Conservation (phyloP, 2,888 invertebrate genomes). For the Drosophila trichaetosa region DNA sequence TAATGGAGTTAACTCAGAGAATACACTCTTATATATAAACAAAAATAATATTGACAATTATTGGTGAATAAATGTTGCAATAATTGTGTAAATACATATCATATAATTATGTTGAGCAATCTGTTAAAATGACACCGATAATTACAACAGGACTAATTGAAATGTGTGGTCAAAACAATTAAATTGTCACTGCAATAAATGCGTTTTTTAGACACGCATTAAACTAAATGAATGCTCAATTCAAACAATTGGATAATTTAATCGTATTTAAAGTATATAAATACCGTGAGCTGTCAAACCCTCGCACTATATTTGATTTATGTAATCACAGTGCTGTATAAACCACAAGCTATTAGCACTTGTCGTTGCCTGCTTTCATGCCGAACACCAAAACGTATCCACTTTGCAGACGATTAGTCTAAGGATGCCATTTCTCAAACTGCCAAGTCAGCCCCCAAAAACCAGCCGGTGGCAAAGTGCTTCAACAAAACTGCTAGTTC, state of each 20-base stretch:
- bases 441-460: slow-evolving; percentile 38
- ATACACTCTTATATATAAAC: neutral
- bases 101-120: neutral
- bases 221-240: neutral
- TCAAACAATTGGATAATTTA: slow-evolving; percentile 3
- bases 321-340: slow-evolving; percentile 1
- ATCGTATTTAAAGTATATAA: neutral
- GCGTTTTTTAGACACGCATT: slow-evolving; percentile 2
- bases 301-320: neutral
- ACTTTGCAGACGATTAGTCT: slow-evolving; percentile 68
- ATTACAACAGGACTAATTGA: neutral
- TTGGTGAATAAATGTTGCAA: neutral
- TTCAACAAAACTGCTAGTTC: slow-evolving; percentile 36
- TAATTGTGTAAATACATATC: neutral
- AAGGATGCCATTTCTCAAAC: slow-evolving; percentile 51
- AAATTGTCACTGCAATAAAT: neutral
- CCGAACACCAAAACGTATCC: slow-evolving; percentile 34
- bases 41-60: neutral
- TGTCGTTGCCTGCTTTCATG: neutral
- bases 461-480: slow-evolving; percentile 34
- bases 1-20: neutral
- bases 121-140: slow-evolving; percentile 1
- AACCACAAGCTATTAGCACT: slow-evolving; percentile 2
- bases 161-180: slow-evolving; percentile 6
- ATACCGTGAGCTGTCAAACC: neutral